phyloP scores from a whole-genome alignment of 1,140 invertebrate species.

The Bombus pascuorum region DNA sequence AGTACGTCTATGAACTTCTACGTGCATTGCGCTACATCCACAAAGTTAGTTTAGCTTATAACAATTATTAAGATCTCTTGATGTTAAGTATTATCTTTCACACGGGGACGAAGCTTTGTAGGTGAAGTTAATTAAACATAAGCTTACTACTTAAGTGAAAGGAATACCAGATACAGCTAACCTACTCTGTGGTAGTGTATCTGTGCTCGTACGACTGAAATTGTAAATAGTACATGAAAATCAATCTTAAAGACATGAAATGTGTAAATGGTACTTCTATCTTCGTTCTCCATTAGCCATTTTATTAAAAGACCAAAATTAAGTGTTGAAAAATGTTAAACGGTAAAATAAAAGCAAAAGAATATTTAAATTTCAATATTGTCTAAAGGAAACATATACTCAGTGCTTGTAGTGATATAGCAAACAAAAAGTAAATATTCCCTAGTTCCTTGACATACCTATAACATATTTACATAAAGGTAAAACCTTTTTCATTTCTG shows the following conservation, averaged over 20 bases:
- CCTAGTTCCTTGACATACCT: conserved; percentile 61
- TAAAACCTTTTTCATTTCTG: conserved; percentile 57
- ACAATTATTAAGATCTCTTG: conserved; percentile 61
- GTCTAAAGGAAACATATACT: conserved; percentile 60
- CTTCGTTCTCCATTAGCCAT: conserved; percentile 62
- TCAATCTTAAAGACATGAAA: conserved; percentile 57
- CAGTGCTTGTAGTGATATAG: conserved; percentile 67
- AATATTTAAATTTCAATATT: conserved; percentile 68
- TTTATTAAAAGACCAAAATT: conserved; percentile 67
- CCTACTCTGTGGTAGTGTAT: conserved; percentile 55
- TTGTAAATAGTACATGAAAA: conserved; percentile 69
- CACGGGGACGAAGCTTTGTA: conserved; percentile 51
- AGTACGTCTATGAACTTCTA: conserved; percentile 26
- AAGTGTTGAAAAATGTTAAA: conserved; percentile 65
- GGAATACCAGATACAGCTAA: conserved; percentile 60
- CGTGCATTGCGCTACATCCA: conserved; percentile 56
- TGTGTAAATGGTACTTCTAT: conserved; percentile 61
- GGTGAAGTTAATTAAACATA: conserved; percentile 49
- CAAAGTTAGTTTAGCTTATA: conserved; percentile 59
- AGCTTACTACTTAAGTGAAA: conserved; percentile 60
- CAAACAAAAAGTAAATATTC: conserved; percentile 55
- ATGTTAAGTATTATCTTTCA: conserved; percentile 61
- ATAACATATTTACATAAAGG: neutral
- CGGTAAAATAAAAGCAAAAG: conserved; percentile 60
- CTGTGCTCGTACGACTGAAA: conserved; percentile 69